phyloP scores from a whole-genome alignment of 2,113 vertebrate genomes.

The Phaethornis superciliosus region DNA sequence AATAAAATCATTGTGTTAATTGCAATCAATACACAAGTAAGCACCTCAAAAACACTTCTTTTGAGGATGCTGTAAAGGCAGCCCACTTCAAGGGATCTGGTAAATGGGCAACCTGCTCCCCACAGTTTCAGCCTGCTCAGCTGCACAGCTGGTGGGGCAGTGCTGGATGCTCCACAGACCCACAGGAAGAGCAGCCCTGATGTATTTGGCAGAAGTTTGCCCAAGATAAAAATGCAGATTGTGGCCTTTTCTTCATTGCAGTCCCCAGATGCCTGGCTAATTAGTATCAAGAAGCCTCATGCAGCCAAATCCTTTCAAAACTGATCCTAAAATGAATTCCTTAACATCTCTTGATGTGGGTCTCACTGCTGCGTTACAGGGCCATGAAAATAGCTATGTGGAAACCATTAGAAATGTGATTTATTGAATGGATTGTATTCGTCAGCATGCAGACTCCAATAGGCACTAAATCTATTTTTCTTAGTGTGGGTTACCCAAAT shows the following conservation, averaged over 20 bases:
- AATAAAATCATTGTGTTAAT: neutral
- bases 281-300: neutral
- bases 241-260: neutral
- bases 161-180: neutral
- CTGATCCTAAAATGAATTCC: neutral
- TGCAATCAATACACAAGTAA: neutral
- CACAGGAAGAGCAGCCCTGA: neutral
- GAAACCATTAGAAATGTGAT: neutral
- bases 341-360: neutral
- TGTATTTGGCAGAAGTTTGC: neutral
- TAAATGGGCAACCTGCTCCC: neutral
- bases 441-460: neutral
- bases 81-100: neutral
- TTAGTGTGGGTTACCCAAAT: conserved; percentile 71
- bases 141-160: neutral
- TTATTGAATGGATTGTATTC: neutral
- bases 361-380: neutral
- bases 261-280: neutral
- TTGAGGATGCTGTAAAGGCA: neutral
- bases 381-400: neutral
- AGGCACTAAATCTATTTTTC: neutral
- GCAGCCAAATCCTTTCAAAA: neutral
- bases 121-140: neutral
- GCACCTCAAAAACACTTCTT: neutral
- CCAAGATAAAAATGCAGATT: neutral